phyloP scores from a whole-genome alignment of 1,140 invertebrate species.

The Drosophila punjabiensis region DNA sequence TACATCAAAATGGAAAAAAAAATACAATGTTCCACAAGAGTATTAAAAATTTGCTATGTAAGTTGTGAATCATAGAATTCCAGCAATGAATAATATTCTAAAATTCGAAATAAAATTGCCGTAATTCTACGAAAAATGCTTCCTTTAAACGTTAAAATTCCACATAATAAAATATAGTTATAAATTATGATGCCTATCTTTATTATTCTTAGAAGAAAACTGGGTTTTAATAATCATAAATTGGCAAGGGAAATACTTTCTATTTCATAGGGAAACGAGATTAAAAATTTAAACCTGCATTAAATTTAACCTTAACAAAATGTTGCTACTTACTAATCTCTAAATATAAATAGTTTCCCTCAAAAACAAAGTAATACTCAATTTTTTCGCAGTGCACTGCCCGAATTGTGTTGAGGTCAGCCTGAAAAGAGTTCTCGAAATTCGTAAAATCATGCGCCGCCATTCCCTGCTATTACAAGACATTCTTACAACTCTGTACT shows the following conservation, averaged over 20 bases:
- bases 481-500: constrained; percentile 61
- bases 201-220: too few relatives aligned
- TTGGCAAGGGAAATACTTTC: too few relatives aligned
- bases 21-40: background rate
- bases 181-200: too few relatives aligned
- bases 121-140: background rate
- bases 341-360: fast-evolving
- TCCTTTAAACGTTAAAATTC: background rate
- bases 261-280: too few relatives aligned
- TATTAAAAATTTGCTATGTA: background rate
- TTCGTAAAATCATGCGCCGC: constrained; percentile 50
- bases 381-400: constrained; percentile 7
- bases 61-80: background rate
- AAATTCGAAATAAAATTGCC: background rate
- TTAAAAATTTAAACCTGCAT: background rate
- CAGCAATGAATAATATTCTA: background rate
- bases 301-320: background rate
- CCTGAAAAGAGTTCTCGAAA: constrained; percentile 34
- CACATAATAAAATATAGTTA: too few relatives aligned
- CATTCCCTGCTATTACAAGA: constrained; percentile 65
- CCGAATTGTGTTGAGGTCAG: constrained; percentile 21
- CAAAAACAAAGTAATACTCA: too few relatives aligned
- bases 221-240: too few relatives aligned
- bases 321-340: fast-evolving
- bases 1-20: background rate